Evolutionary conservation across 92 coral and sea anemone species (phyloP), one percentile per base, ranked within the genome.

Genomic region (Diadumene lineata): DNA sequence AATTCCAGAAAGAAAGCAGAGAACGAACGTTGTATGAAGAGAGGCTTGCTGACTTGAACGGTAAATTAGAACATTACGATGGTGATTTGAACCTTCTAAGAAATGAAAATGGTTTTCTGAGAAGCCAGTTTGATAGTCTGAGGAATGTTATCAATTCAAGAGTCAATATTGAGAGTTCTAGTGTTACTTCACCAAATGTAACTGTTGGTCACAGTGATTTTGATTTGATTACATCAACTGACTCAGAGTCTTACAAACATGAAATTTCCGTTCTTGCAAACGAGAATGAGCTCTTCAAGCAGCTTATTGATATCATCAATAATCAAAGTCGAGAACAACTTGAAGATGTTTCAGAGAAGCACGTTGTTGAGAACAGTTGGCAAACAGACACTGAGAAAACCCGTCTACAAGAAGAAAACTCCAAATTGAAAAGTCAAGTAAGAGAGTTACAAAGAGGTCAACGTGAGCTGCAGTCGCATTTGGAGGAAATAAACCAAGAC

Each of bases 221-320:
- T 31, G 43, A 62, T 62, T 65, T 70, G 68, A 26, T 1, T 24
- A 18, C 29, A 19, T 15, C 66, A 8, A 66, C 27, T 7, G 53
- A 56, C 33, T 29, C 51, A 22, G 77, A 72, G 30, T 72, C 77
- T 17, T 86, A 77, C 66, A 84, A 66, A 66, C 82, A 90, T 8
- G 96, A 90, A 46, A 84, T 90, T 31, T 68, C 81, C 25, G 70
- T 79, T 15, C 69, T 90, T 76, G 89, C 92, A 44, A 82, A 77
- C 10, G 96, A 90, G 69, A 90, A 87, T 56, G 86, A 87, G 38
- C 66, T 90, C 7, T 87, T 90, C 57, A 84, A 76, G 46, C 86
- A 87, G 61, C 67, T 90, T 56, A 87, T 90, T 25, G 88, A 87
- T 9, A 79, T 81, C 34, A 66, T 90, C 56, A 88, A 90, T 43